Evolutionary conservation across 2,888 invertebrate species (phyloP).

Genomic region (Lypha dubia): DNA sequence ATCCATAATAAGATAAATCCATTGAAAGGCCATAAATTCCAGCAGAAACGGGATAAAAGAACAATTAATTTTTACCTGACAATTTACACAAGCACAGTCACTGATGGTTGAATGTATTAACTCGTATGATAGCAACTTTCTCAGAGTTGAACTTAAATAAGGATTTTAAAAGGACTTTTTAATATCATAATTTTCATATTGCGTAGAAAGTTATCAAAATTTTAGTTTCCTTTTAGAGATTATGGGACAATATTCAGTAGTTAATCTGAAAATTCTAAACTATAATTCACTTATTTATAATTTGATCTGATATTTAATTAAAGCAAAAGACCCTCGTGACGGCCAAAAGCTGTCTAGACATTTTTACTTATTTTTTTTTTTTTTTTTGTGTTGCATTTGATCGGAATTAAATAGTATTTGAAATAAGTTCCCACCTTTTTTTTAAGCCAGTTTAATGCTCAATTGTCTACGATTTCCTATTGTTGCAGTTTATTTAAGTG

Average conservation of each 20-base stretch:
- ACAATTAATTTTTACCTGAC: slow-evolving; percentile 39
- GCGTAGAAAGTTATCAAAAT: too few species aligned
- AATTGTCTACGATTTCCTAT: neutral
- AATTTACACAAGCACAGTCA: slow-evolving; percentile 1
- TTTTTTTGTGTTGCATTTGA: too few species aligned
- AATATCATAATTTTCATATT: too few species aligned
- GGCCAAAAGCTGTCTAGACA: too few species aligned
- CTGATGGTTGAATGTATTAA: neutral
- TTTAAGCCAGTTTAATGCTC: neutral
- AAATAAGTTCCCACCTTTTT: neutral
- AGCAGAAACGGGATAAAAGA: neutral
- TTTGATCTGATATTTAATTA: neutral
- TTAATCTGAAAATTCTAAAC: too few species aligned
- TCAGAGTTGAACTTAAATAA: too few species aligned
- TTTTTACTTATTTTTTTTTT: neutral
- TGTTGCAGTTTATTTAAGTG: neutral
- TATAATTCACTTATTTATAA: neutral
- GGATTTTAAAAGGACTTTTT: neutral
- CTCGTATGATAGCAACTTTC: too few species aligned
- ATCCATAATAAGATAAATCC: slow-evolving; percentile 15
- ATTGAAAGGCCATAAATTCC: slow-evolving; percentile 42
- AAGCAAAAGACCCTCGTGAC: neutral
- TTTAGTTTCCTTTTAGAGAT: too few species aligned
- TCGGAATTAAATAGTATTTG: too few species aligned
- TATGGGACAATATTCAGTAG: too few species aligned